Percentiles rank a stretch among this genome's conserved stretches.
phyloP scores from a whole-genome alignment of 2,888 invertebrate species.

The Synergus japonicus region DNA sequence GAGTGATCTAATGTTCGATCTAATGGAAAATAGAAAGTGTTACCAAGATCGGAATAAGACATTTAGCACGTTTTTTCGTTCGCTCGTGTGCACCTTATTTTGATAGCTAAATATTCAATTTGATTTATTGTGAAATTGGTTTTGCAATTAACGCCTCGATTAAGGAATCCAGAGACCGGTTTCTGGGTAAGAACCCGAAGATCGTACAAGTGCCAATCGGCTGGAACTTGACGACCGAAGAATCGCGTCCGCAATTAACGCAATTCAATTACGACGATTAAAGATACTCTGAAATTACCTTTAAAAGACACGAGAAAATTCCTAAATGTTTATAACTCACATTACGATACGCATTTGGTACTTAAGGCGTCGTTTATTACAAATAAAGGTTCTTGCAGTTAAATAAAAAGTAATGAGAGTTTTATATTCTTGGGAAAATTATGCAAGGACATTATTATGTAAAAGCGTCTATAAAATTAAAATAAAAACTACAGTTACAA shows the following conservation, averaged over 20 bases:
- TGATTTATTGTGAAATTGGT: constrained; percentile 41
- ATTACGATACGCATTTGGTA: constrained; percentile 19
- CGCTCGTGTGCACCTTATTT: constrained; percentile 20
- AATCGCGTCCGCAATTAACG: constrained; percentile 37
- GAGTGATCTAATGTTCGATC: background rate
- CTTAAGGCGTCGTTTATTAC: constrained; percentile 22
- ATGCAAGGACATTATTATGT: background rate
- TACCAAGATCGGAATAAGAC: constrained; percentile 31
- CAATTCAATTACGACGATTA: constrained; percentile 36
- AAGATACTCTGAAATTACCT: constrained; percentile 24
- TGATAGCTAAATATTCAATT: constrained; percentile 29
- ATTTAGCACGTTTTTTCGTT: constrained; percentile 32
- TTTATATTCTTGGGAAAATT: constrained; percentile 15
- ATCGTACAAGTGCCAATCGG: constrained; percentile 26
- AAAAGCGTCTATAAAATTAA: background rate
- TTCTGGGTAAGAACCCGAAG: constrained; percentile 18
- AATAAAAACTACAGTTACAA: background rate
- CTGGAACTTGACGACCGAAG: constrained; percentile 23
- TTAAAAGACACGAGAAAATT: constrained; percentile 22
- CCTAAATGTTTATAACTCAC: constrained; percentile 27
- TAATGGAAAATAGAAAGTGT: constrained; percentile 32
- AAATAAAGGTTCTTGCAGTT: constrained; percentile 1
- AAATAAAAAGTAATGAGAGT: constrained; percentile 6
- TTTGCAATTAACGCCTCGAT: constrained; percentile 41
- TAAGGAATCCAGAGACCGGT: constrained; percentile 30